Conservation (phyloP, 2,888 invertebrate genomes). For the Macaria liturata region DNA sequence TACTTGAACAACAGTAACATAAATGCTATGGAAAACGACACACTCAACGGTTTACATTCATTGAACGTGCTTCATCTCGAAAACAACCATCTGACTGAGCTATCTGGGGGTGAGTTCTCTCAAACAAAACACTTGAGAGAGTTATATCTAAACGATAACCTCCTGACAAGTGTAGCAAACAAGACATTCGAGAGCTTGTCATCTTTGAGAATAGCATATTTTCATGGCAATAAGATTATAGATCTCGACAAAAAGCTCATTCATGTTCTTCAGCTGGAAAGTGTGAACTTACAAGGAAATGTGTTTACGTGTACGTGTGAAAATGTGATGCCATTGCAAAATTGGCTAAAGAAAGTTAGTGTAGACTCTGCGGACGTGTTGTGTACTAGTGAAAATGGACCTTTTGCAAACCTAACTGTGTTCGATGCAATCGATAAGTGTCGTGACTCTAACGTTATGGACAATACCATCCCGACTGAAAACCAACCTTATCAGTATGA, state of each 20-base stretch:
- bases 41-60: conserved; percentile 90
- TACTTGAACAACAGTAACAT: conserved; percentile 91
- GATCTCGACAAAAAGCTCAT: conserved; percentile 87
- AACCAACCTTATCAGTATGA: conserved; percentile 85
- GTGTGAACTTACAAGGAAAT: conserved; percentile 88
- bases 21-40: conserved; percentile 88
- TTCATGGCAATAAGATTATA: conserved; percentile 90
- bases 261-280: conserved; percentile 84
- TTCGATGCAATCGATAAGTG: conserved; percentile 76
- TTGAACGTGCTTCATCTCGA: conserved; percentile 90
- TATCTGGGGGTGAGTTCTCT: conserved; percentile 91
- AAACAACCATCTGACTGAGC: conserved; percentile 87
- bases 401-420: conserved; percentile 68
- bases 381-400: conserved; percentile 82
- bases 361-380: conserved; percentile 86
- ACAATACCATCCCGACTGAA: conserved; percentile 83
- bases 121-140: conserved; percentile 89
- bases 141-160: conserved; percentile 91
- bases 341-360: conserved; percentile 86
- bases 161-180: conserved; percentile 87
- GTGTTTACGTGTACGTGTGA: conserved; percentile 91
- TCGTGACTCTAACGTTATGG: conserved; percentile 70
- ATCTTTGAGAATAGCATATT: conserved; percentile 86
- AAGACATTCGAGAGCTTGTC: conserved; percentile 89
- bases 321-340: conserved; percentile 85